Evolutionary conservation across 2,888 invertebrate genomes (phyloP), one percentile per base, ranked within the genome.

Genomic region (Crossocerus cetratus): DNA sequence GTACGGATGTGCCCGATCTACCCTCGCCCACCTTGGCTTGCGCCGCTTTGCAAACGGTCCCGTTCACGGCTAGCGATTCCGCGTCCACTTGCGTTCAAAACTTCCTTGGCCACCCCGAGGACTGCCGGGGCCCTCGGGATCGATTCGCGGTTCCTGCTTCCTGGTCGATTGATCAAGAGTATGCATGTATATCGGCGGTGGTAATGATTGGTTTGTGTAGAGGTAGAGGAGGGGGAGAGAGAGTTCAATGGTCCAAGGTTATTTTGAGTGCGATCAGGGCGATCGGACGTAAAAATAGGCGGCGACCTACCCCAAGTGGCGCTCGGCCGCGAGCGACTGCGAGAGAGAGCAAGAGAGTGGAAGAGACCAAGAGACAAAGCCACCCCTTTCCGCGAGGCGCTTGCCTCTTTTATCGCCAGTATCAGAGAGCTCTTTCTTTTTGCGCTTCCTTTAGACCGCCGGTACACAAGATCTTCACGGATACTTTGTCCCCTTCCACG

Each of bases 271-370:
- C 76, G 82, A 77, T 73, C 65, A 71, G 49, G 14, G 58, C 20
- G 73, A 61, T 59, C 65, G 72, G 45, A 71, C 68, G 66, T 80
- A 82, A 81, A 81, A 80, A 81, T 81, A 81, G 77, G 73, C 53
- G 44, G 43, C 77, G 82, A 82, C 80, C 82, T 77, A 77, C 72
- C 80, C 80, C 70, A 76, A 75, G 70, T 42, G 63, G 23, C 64
- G 65, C 44, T 69, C 57, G 61, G 32, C 11, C 8, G 32, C 8
- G 5, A 32, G 32, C 11, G 32, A 32, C 8, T 2, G 23, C 3
- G 23, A 32, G 23, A 32, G 23, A 32, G 32, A 32, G 32, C 5
- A 8, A 32, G 32, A 32, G 32, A 32, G 32, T 32, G 32, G 3
- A 32, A 11, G 32, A 32, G 32, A 1, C 5, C 8, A 4, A 32